A percentile compares a stretch with the other conserved stretches of the same genome.
Conservation (phyloP, 1,140 invertebrate species). For the Anoplophora glabripennis region DNA sequence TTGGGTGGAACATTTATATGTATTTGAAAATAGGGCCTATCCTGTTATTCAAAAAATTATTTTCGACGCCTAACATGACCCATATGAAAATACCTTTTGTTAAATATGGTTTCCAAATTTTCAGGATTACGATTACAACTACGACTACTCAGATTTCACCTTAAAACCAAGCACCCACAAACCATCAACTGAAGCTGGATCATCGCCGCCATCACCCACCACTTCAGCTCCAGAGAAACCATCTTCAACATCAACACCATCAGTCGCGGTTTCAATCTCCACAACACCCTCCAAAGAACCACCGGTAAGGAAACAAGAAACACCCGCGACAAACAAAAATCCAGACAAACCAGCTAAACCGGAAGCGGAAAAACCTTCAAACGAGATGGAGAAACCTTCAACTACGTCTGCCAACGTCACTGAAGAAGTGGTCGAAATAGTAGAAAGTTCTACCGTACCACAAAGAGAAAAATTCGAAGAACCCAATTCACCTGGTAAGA, state of each 20-base stretch:
- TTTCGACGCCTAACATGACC: no score
- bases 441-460: not conserved
- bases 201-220: conserved; percentile 36
- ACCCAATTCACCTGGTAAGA: conserved; percentile 28
- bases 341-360: conserved; percentile 10
- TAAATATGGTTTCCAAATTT: conserved; percentile 31
- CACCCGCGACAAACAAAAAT: conserved; percentile 12
- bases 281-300: conserved; percentile 12
- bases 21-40: no score
- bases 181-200: conserved; percentile 19
- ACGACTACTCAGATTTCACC: conserved; percentile 60
- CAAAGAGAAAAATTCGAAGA: conserved; percentile 14
- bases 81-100: no score
- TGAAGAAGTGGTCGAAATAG: not conserved
- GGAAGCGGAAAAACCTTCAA: not conserved
- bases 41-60: no score
- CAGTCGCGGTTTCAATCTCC: conserved; percentile 32
- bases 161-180: conserved; percentile 54
- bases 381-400: not conserved
- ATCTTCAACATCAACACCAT: conserved; percentile 9
- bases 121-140: conserved; percentile 60
- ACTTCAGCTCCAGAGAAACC: conserved; percentile 35
- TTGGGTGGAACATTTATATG: no score
- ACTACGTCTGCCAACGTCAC: not conserved
- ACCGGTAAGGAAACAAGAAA: conserved; percentile 20